Conservation (phyloP, 2,888 invertebrate genomes). For the Leptinotarsa haldemani region DNA sequence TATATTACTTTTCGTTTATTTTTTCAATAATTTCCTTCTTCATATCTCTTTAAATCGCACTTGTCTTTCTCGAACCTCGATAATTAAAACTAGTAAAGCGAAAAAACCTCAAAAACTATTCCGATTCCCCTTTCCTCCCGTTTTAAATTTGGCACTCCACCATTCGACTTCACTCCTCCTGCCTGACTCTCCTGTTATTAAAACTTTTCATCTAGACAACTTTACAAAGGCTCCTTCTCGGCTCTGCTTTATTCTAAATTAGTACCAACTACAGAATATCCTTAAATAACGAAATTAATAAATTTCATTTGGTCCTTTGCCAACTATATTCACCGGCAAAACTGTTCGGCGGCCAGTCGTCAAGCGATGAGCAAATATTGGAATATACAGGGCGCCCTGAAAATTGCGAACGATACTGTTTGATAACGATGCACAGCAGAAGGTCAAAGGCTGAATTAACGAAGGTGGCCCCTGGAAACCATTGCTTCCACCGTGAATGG, state of each 20-base stretch:
- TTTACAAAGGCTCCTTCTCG: constrained; percentile 29
- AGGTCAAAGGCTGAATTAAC: neutral
- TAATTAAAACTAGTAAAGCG: too few species aligned
- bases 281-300: constrained; percentile 39
- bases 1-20: too few species aligned
- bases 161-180: neutral
- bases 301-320: constrained; percentile 44
- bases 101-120: too few species aligned
- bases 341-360: neutral
- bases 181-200: neutral
- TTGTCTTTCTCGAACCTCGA: too few species aligned
- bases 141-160: neutral
- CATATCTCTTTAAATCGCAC: too few species aligned
- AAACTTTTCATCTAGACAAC: constrained; percentile 38
- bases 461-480: constrained; percentile 4
- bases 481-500: neutral
- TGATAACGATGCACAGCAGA: neutral
- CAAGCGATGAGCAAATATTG: neutral
- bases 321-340: constrained; percentile 35
- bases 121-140: neutral
- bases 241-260: constrained; percentile 13
- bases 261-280: constrained; percentile 9
- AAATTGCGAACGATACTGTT: neutral
- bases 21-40: too few species aligned
- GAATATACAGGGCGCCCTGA: neutral